These are phyloP conservation scores for Arothron firmamentum DNA, from an alignment of 2,113 vertebrate genomes.

Conservation along the genomic window DNA sequence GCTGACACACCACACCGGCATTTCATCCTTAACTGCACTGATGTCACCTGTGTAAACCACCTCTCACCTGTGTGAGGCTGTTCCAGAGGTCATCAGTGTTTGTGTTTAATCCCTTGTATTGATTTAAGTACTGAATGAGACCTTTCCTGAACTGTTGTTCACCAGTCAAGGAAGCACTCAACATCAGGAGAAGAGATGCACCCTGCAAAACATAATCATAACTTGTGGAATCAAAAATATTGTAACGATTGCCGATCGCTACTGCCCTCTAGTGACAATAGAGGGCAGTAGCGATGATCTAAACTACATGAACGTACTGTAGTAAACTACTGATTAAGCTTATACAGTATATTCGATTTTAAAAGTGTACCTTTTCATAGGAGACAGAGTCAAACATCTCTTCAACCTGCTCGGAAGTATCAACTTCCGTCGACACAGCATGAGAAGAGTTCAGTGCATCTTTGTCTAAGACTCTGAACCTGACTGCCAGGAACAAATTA, in stretches of 20 bases:
- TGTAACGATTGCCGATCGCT: too few species aligned
- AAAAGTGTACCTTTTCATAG: constrained; percentile 85
- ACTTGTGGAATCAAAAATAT: neutral
- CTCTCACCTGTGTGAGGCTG: constrained; percentile 83
- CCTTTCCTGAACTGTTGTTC: constrained; percentile 82
- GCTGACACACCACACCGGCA: too few species aligned
- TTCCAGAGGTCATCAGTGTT: constrained; percentile 87
- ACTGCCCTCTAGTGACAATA: too few species aligned
- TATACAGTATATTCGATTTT: neutral
- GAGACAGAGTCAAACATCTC: constrained; percentile 96
- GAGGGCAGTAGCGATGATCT: neutral
- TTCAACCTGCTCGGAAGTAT: constrained; percentile 84
- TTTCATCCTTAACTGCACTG: too few species aligned
- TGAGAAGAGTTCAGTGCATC: constrained; percentile 90
- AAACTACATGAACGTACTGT: neutral
- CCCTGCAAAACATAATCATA: constrained; percentile 71
- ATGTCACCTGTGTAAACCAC: constrained; percentile 53
- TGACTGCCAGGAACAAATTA: constrained; percentile 82
- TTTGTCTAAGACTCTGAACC: constrained; percentile 83
- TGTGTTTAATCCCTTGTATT: constrained; percentile 78
- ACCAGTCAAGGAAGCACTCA: constrained; percentile 80
- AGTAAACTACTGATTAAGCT: neutral
- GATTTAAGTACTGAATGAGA: constrained; percentile 79
- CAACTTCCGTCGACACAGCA: constrained; percentile 82
- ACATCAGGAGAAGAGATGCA: constrained; percentile 90